Conservation (phyloP, 2,888 invertebrate species). For the Oasisia sp. region DNA sequence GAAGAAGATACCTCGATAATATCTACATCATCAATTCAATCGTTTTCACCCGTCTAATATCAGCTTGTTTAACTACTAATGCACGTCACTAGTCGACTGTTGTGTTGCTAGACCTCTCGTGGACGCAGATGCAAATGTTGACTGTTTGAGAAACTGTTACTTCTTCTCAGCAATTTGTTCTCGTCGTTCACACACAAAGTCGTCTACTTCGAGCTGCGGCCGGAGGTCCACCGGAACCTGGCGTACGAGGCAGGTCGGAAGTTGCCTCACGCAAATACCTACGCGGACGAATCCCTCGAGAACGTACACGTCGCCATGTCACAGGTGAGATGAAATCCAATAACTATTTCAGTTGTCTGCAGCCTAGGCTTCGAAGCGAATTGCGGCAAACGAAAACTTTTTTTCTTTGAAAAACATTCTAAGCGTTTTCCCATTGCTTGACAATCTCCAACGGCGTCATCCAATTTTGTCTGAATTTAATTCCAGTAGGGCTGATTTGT, state of each 20-base stretch:
- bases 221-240: slow-evolving; percentile 48
- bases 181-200: slow-evolving; percentile 58
- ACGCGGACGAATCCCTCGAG: slow-evolving; percentile 40
- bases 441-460: too few relatives aligned
- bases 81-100: too few relatives aligned
- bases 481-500: too few relatives aligned
- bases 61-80: too few relatives aligned
- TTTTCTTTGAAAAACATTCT: background rate
- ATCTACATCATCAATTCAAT: too few relatives aligned
- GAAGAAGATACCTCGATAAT: too few relatives aligned
- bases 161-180: slow-evolving; percentile 49
- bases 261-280: slow-evolving; percentile 49
- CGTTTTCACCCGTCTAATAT: too few relatives aligned
- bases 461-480: too few relatives aligned
- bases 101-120: too few relatives aligned
- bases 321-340: background rate
- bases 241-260: slow-evolving; percentile 53
- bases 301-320: slow-evolving; percentile 32
- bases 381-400: background rate
- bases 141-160: background rate
- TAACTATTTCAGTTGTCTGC: background rate
- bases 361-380: background rate
- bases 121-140: background rate
- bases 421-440: background rate
- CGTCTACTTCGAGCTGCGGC: slow-evolving; percentile 54